Conservation (phyloP, 2,888 invertebrate species). For the Dascillus cervinus region DNA sequence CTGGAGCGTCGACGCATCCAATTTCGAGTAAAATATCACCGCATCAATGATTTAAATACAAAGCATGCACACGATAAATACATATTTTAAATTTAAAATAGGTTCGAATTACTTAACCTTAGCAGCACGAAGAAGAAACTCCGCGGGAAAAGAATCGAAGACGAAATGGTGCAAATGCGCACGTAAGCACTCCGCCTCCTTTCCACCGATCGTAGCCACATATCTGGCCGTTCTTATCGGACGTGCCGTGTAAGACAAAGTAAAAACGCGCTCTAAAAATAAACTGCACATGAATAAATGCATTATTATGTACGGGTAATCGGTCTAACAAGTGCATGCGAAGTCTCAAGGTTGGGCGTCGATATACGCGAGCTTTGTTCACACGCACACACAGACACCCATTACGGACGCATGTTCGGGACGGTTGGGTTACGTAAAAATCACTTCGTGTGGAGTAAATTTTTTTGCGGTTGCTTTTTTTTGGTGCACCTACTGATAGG, state of each 20-base stretch:
- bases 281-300: constrained; percentile 17
- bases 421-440: constrained; percentile 6
- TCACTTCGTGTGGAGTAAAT: constrained; percentile 7
- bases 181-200: too few species aligned
- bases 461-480: too few species aligned
- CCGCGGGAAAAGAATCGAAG: background rate
- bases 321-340: constrained; percentile 16
- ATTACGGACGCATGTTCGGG: constrained; percentile 7
- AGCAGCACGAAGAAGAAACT: constrained; percentile 2
- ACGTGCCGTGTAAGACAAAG: constrained; percentile 6
- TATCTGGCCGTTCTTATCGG: background rate
- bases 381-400: constrained; percentile 4
- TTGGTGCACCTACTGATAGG: too few species aligned
- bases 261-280: constrained; percentile 8
- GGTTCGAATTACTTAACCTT: constrained; percentile 1
- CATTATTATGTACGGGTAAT: constrained; percentile 17
- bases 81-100: constrained; percentile 1
- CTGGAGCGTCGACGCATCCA: too few species aligned
- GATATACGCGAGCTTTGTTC: constrained; percentile 10
- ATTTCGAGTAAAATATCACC: too few species aligned
- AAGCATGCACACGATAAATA: background rate
- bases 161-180: background rate
- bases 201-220: background rate
- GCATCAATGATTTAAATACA: too few species aligned
- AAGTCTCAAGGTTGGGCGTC: constrained; percentile 14